Evolutionary conservation across 2,797 vertebrate genomes (phyloP), one percentile per base, ranked within the genome.

Genomic region (Gymnocypris eckloni): DNA sequence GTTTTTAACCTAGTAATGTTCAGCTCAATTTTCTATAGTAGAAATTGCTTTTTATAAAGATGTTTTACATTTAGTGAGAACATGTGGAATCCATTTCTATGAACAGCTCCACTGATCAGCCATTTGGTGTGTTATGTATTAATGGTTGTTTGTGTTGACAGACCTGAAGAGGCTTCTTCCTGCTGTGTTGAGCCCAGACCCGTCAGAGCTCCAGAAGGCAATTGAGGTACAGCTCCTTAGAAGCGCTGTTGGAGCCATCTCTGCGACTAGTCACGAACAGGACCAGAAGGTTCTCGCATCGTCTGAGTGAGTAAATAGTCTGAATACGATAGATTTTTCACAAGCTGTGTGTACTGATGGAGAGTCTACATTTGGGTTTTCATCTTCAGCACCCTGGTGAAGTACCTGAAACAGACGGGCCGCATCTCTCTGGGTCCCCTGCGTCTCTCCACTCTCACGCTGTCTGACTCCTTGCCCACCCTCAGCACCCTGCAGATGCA

Each of bases 181-280:
- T 61, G 97, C 96, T 82, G 95, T 98, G 93, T 90, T 97, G 86
- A 99, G 98, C 92, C 98, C 98, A 76, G 98, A 99, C 93, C 98
- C 98, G 4, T 95, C 95, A 10, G 98, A 99, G 92, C 97, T 99
- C 89, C 98, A 99, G 93, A 98, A 99, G 92, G 97, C 97, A 87
- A 97, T 99, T 61, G 98, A 99, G 93, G 97, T 99, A 37, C 98
- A 99, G 92, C 95, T 99, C 75, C 93, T 99, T 79, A 96, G 98
- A 92, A 97, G 97, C 37, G 96, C 97, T 1, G 95, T 99, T 0
- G 97, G 96, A 66, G 92, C 97, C 91, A 96, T 97, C 90, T 94
- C 93, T 0, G 95, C 96, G 84, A 91, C 96, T 83, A 94, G 89
- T 87, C 96, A 97, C 10, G 97, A 97, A 45, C 96, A 95, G 87